Evolutionary conservation across 2,797 vertebrate genomes (phyloP).

Genomic region (Denticeps clupeoides): DNA sequence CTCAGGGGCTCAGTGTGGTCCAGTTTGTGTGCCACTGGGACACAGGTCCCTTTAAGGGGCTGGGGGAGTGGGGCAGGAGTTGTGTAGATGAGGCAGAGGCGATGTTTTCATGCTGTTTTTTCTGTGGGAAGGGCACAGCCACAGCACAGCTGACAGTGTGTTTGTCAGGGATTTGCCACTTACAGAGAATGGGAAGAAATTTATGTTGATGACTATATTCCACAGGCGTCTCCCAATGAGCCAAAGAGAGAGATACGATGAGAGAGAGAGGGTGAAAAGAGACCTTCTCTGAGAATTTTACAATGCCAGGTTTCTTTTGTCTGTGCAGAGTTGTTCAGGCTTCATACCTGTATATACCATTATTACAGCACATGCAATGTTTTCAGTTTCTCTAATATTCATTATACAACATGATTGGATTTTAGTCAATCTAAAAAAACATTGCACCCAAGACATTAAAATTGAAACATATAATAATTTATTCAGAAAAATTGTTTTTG

Average conservation of each 20-base stretch:
- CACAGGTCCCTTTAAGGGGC: constrained; percentile 22
- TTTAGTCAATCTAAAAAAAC: no score
- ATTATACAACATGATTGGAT: no score
- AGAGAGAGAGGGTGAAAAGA: background rate
- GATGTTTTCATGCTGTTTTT: constrained; percentile 50
- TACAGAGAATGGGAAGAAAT: constrained; percentile 14
- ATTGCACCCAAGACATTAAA: no score
- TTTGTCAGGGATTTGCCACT: constrained; percentile 26
- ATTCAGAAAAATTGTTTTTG: no score
- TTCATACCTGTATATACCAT: no score
- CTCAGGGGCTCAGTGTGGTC: no score
- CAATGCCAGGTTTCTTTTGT: no score
- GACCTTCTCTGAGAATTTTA: no score
- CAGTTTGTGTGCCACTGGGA: background rate
- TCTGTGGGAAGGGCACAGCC: constrained; percentile 53
- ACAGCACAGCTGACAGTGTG: constrained; percentile 50
- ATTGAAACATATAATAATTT: no score
- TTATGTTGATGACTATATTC: constrained; percentile 30
- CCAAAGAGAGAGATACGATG: constrained; percentile 6
- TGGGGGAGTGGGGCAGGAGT: constrained; percentile 19
- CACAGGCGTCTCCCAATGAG: constrained; percentile 24
- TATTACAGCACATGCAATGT: no score
- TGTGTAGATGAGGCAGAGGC: constrained; percentile 32
- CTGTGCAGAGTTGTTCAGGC: no score
- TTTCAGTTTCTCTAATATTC: no score